Evolutionary conservation across 2,113 vertebrate species (phyloP), one percentile per base, ranked within the genome.

Genomic region (Lipophrys pholis): DNA sequence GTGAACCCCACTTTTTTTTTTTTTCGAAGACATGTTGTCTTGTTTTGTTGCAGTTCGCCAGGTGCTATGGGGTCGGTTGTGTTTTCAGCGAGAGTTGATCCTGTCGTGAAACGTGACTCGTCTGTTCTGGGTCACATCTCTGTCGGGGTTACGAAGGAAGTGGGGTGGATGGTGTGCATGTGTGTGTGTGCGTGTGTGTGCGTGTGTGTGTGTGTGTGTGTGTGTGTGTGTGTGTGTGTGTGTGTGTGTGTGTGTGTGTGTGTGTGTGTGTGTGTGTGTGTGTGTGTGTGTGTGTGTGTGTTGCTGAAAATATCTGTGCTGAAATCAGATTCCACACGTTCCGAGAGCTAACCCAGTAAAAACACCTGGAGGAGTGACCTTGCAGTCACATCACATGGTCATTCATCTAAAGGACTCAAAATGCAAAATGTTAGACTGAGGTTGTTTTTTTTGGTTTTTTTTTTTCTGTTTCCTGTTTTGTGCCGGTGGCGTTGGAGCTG

Each of bases 1-100:
- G 30, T 76, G 48, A 87, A 77, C 86, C 30, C 55, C 84, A 80
- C 82, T 80, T 21, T 11, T 83, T 80, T 56, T 52, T 49, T 78
- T 45, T 78, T 21, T 15, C 41, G 76, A 60, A 60, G 9, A 16
- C 3, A 4, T 46, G 56, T 74, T 30, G 14, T 68, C 46, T 41
- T 60, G 21, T 56, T 57, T 61, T 52, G 65, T 74, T 69, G 43
- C 43, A 8, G 40, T 46, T 62, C 11, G 60, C 48, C 75, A 68
- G 60, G 76, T 78, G 79, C 70, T 73, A 65, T 69, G 41, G 73
- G 74, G 46, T 70, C 74, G 35, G 64, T 50, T 39, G 65, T 67
- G 78, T 63, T 67, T 73, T 72, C 10, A 38, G 21, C 11, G 16
- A 57, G 40, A 54, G 59, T 49, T 5, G 41, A 72, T 64, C 62